phyloP scores from a whole-genome alignment of 2,113 vertebrate species.

The Sialia sialis region DNA sequence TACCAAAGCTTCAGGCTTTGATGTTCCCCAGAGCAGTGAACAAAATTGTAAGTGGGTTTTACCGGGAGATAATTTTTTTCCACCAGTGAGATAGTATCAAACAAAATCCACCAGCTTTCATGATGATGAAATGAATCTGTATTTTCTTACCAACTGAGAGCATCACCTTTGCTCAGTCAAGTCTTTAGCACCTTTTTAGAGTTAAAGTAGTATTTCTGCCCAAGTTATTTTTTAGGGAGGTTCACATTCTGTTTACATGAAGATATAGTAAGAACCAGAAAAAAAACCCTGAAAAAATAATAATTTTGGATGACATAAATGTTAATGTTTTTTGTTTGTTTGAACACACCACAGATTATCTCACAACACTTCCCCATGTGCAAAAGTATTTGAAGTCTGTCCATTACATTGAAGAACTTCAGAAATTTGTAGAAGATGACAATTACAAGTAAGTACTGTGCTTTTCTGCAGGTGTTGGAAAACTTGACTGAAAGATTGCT shows the following conservation, averaged over 20 bases:
- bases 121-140: background rate
- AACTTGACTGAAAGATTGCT: background rate
- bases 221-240: background rate
- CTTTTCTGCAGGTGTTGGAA: background rate
- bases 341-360: slow-evolving; percentile 76
- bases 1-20: background rate
- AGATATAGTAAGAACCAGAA: background rate
- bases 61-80: background rate
- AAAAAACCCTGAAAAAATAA: background rate
- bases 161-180: background rate
- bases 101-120: background rate
- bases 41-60: background rate
- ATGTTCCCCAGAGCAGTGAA: background rate
- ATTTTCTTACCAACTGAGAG: background rate
- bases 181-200: background rate
- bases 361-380: slow-evolving; percentile 86
- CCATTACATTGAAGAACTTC: slow-evolving; percentile 93
- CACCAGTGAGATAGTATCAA: background rate
- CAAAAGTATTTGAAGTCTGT: slow-evolving; percentile 95
- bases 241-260: background rate
- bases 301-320: background rate
- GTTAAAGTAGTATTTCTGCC: background rate
- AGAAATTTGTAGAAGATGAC: slow-evolving; percentile 96
- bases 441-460: slow-evolving; percentile 89
- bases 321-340: background rate